phyloP scores from a whole-genome alignment of 2,888 invertebrate species.

The Melinaea menophilus region DNA sequence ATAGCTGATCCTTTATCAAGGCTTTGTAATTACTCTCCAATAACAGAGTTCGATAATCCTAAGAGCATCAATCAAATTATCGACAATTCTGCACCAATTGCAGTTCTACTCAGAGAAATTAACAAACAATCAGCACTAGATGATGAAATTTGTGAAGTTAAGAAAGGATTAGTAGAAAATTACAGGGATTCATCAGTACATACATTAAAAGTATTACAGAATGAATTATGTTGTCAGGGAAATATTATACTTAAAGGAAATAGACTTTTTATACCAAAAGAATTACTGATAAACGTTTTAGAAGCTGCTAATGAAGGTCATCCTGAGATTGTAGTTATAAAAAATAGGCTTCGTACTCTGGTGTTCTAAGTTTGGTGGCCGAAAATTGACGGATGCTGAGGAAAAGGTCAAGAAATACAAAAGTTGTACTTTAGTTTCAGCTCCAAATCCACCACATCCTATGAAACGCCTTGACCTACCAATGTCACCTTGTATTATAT shows the following conservation, averaged over 20 bases:
- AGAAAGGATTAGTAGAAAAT: slow-evolving; percentile 22
- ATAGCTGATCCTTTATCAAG: slow-evolving; percentile 32
- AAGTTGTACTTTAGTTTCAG: no score
- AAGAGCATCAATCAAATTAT: slow-evolving; percentile 25
- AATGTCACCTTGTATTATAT: no score
- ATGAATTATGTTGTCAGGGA: slow-evolving; percentile 21
- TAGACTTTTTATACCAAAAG: slow-evolving; percentile 28
- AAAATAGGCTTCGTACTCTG: no score
- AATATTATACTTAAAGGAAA: slow-evolving; percentile 27
- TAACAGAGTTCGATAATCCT: background rate
- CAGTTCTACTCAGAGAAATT: slow-evolving; percentile 23
- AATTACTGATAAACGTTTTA: slow-evolving; percentile 28
- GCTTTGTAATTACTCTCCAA: slow-evolving; percentile 12
- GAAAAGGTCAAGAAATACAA: no score
- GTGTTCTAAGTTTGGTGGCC: no score
- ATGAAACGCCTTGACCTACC: no score
- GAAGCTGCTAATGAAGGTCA: slow-evolving; percentile 34
- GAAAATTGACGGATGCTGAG: no score
- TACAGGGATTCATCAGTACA: slow-evolving; percentile 20
- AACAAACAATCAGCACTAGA: slow-evolving; percentile 16
- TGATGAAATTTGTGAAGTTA: slow-evolving; percentile 19
- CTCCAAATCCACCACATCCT: no score
- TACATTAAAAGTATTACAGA: slow-evolving; percentile 11
- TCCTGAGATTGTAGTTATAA: slow-evolving; percentile 27
- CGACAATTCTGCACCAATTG: slow-evolving; percentile 15